Evolutionary conservation across 1,140 invertebrate species (phyloP), one percentile per base, ranked within the genome.

Genomic region (Drosophila prosaltans): DNA sequence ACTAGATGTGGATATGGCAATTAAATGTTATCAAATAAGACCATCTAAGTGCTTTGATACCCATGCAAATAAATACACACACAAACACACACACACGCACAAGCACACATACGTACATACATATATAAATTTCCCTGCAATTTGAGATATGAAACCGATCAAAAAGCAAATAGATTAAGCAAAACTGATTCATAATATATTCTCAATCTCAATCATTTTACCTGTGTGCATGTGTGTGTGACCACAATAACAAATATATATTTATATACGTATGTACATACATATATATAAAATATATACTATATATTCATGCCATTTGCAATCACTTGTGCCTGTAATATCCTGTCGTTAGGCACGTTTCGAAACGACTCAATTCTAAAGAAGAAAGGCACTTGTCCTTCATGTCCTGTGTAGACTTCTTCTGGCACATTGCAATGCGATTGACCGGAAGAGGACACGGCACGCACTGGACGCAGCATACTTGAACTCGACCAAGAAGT

Each of bases 291-390:
- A n/a, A n/a, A n/a, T n/a, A n/a, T n/a, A 3, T 30, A 30, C 28
- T 30, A 30, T 30, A 30, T 36, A 36, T 36, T 36, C 6, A 36
- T 51, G 8, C 2, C 1, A 26, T 51, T 24, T 51, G 45, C 70
- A 65, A 57, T 75, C 68, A 75, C 80, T 83, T 80, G 75, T 80
- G 72, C 57, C 76, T 67, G 63, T 83, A 80, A 80, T 83, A 83
- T 83, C 76, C 72, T 80, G 72, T 62, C 73, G 54, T 78, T 70
- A 61, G 57, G 69, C 81, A 83, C 81, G 80, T 83, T 51, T 43
- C 66, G 32, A 51, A 51, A 39, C 51, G 67, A 72, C 58, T 82
- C 72, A 59, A 83, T 83, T 72, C 45, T 39, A 61, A 4, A 59
- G 16, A 59, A 51, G 45, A 51, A 59, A 9, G 71, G 61, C 65